Base-by-base conservation (phyloP, 2,113 vertebrate species). In the Nesogale talazaci region DNA sequence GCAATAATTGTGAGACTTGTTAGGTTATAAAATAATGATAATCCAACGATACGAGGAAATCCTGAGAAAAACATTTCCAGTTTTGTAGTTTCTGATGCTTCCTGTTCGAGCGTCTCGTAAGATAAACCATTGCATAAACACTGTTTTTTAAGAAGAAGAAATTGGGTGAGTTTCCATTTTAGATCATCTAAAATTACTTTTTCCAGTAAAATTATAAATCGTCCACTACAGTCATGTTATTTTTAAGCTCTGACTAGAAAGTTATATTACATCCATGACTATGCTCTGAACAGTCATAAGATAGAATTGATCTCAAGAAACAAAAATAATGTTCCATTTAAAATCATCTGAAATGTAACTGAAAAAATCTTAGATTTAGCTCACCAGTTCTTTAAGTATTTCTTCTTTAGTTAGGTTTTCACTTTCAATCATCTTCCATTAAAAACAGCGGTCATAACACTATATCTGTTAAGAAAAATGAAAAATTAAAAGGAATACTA, bases 51-150 rank as follows among this genome's bases (percentile, higher is more conserved):
- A 52, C 91, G 96, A 1, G 98, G 98, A 89, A 98, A 98, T 77
- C 98, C 98, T 56, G 98, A 98, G 96, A 99, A 99, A 97, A 99
- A 99, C 96, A 99, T 98, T 96, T 99, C 98, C 94, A 99, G 95
- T 61, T 97, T 97, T 63, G 82, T 95, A 84, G 97, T 83, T 81
- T 89, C 94, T 74, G 97, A 92, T 92, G 97, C 98, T 61, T 98
- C 97, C 95, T 98, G 94, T 93, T 92, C 95, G 94, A 98, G 23
- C n/a, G 97, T 98, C 79, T 99, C 98, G 93, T 98, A 98, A 88
- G 93, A 97, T 0, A 98, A 94, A 82, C 98, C 98, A 96, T 99
- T 99, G 94, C 97, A 97, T 57, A 96, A 67, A 87, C 98, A 99
- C 99, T 99, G 98, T 97, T 95, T 20, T 52, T 27, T 72, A 96